Evolutionary conservation across 2,888 invertebrate genomes (phyloP), one percentile per base, ranked within the genome.

Genomic region (Drosophila tanythrix): DNA sequence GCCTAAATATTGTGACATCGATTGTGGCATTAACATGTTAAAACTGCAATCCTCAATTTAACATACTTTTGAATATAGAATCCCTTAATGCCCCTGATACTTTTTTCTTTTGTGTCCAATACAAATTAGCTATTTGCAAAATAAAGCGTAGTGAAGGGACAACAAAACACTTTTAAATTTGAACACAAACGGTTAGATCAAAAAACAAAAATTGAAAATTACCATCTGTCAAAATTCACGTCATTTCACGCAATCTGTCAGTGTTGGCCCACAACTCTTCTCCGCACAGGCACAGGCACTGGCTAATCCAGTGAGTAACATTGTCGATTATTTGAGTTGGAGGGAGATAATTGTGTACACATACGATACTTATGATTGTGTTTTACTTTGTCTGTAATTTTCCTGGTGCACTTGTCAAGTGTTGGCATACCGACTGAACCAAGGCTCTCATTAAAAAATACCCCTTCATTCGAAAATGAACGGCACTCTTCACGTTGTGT

Each of bases 211-310:
- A 82, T 83, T 90, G 87, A 83, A 91, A 87, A 83, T 83, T 83
- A 91, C 92, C 92, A 92, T 92, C 92, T 92, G 92, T 92, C 92
- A 92, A 92, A 91, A 90, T 92, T 92, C 92, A 88, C 89, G 81
- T 81, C 73, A 71, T 75, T 72, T 75, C 70, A 76, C 63, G 59
- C 79, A 85, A 82, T 84, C 80, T 74, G 80, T 78, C 76, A 48
- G 27, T 58, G 79, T 61, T 70, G 73, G 50, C 31, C 61, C n/a
- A 63, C 65, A 75, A 61, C 63, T 50, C 40, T 52, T 52, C 50
- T 74, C 67, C 68, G 65, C 48, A 46, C 62, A 70, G 83, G 80
- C 70, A 10, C 10, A 31, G 31, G 65, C 51, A 46, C 66, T 68
- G 83, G 80, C 70, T 82, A 81, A 82, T 82, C 71, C 70, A 65